Evolutionary conservation across 92 coral and sea anemone species (phyloP).

Genomic region (Ricordea florida): DNA sequence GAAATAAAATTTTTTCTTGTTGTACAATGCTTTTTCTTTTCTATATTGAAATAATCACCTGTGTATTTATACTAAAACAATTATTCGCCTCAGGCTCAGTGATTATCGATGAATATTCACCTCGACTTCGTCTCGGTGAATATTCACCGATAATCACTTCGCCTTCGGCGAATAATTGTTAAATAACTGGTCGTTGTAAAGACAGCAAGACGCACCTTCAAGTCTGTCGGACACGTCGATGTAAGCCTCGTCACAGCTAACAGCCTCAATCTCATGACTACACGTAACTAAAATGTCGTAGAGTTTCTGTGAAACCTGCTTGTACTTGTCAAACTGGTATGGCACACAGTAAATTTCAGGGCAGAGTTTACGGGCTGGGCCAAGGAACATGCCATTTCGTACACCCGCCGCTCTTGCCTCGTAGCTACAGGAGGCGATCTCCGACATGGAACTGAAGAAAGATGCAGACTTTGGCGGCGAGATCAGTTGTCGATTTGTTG

Average conservation of each 20-base stretch:
- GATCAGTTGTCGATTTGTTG: not conserved
- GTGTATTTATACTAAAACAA: no score
- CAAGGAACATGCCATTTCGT: constrained; percentile 93
- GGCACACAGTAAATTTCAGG: constrained; percentile 91
- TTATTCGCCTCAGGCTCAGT: no score
- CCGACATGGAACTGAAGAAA: constrained; percentile 88
- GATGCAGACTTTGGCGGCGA: constrained; percentile 23
- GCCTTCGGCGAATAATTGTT: no score
- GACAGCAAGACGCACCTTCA: constrained; percentile 41
- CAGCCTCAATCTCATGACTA: constrained; percentile 95
- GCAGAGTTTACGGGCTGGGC: constrained; percentile 89
- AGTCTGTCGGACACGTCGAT: constrained; percentile 77
- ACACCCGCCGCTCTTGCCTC: constrained; percentile 91
- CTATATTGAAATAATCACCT: no score
- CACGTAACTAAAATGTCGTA: constrained; percentile 86
- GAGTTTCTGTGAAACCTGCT: constrained; percentile 85
- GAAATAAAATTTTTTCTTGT: no score
- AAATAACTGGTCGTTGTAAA: no score
- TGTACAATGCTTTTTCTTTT: no score
- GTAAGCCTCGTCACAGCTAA: constrained; percentile 98
- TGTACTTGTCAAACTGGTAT: constrained; percentile 86
- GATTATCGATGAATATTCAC: no score
- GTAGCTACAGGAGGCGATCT: constrained; percentile 98
- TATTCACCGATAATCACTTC: no score
- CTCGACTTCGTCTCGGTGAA: no score